Evolutionary conservation across 2,797 vertebrate species (phyloP), one percentile per base, ranked within the genome.

Genomic region (Acanthurus lineatus): DNA sequence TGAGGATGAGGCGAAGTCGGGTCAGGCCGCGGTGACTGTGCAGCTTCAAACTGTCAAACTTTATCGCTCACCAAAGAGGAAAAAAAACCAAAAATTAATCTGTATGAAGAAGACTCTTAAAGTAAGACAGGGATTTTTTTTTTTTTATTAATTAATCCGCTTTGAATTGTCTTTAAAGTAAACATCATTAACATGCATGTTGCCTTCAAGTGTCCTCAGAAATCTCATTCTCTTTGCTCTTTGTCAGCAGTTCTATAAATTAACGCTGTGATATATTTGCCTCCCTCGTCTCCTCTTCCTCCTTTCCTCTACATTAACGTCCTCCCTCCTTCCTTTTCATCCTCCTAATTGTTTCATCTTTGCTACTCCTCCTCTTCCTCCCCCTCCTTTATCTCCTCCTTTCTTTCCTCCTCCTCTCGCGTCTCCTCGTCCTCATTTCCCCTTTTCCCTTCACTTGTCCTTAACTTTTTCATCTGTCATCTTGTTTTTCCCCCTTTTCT

Each of bases 131-230:
- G n/a, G 44, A 48, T 54, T 25, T 25, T 32, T 4, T 32, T 32
- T 3, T 3, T 32, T 32, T 32, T 32, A 3, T 32, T 4, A 3
- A 32, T 64, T 64, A 19, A 38, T 62, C 47, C 56, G 22, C 51
- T 73, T 59, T 48, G n/a, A 25, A 5, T 58, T 5, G 4, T 32
- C 28, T 45, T 17, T 28, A 47, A 20, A 44, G 60, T 28, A 11
- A 25, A 38, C 20, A 2, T 32, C 16, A 52, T 9, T 9, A 28
- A 1, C 19, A 20, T 1, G 3, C 20, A 3, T 53, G 73, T 14
- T 83, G 83, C 81, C 49, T 86, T 86, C 59, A 63, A 38, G 62
- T 66, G 71, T 49, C 76, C 17, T 77, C 65, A 40, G 78, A 60
- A 22, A 70, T 60, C 51, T 22, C 59, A 22, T 28, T 16, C 5